These are phyloP conservation scores for Gymnocephalus cernua DNA, from an alignment of 2,113 vertebrate species.

Conservation along the genomic window DNA sequence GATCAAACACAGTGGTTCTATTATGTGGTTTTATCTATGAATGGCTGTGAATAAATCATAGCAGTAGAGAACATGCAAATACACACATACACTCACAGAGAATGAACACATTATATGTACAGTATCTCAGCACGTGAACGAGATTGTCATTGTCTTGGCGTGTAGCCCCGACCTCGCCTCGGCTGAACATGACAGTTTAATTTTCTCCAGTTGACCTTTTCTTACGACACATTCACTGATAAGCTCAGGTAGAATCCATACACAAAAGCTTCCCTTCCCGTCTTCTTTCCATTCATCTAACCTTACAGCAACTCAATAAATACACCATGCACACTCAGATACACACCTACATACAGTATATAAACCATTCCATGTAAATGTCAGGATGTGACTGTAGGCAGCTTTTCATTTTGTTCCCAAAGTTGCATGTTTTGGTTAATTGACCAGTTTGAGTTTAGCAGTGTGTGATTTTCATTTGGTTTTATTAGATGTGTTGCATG, in stretches of 20 bases:
- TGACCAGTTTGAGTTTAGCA: too few relatives aligned
- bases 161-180: neutral
- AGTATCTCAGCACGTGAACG: slow-evolving; percentile 9
- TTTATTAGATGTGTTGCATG: too few relatives aligned
- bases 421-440: too few relatives aligned
- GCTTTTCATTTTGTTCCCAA: too few relatives aligned
- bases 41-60: neutral
- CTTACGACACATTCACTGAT: slow-evolving; percentile 33
- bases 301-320: neutral
- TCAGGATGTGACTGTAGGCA: too few relatives aligned
- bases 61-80: neutral
- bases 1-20: neutral
- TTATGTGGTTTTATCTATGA: neutral
- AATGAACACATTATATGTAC: neutral
- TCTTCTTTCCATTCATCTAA: neutral
- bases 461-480: too few relatives aligned
- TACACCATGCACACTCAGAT: neutral
- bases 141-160: neutral
- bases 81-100: neutral
- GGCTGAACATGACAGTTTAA: slow-evolving; percentile 56
- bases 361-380: neutral
- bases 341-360: neutral
- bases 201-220: slow-evolving; percentile 57
- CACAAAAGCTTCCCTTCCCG: neutral
- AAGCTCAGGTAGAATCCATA: slow-evolving; percentile 24